Conservation (phyloP, 2,888 invertebrate species). For the Enchytraeus crypticus region DNA sequence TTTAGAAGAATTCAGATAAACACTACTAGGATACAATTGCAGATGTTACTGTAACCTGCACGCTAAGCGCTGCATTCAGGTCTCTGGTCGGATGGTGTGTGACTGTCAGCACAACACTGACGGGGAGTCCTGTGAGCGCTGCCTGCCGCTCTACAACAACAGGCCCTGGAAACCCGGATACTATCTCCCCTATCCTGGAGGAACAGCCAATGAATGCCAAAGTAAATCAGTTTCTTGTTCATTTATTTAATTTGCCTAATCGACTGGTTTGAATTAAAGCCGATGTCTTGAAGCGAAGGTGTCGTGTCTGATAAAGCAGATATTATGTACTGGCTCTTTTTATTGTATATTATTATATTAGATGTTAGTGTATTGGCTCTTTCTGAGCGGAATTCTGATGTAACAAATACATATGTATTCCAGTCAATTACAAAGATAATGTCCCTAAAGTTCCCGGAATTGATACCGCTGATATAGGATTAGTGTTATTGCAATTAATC, state of each 20-base stretch:
- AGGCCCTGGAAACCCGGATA: constrained; percentile 31
- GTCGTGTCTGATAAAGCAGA: too few relatives aligned
- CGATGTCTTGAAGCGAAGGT: background rate
- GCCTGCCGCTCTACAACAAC: constrained; percentile 34
- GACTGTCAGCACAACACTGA: constrained; percentile 34
- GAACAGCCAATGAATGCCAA: constrained; percentile 32
- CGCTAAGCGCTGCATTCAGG: constrained; percentile 26
- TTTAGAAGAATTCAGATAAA: too few relatives aligned
- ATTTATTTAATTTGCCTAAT: background rate
- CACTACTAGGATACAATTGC: too few relatives aligned
- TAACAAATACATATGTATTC: too few relatives aligned
- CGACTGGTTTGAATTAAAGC: background rate
- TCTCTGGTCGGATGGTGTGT: constrained; percentile 23
- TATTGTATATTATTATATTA: too few relatives aligned
- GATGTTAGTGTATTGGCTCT: too few relatives aligned
- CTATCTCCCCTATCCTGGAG: constrained; percentile 29
- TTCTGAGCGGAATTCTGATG: too few relatives aligned
- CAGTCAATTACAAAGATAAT: too few relatives aligned
- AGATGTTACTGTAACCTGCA: constrained; percentile 37
- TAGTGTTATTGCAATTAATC: too few relatives aligned
- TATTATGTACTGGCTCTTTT: too few relatives aligned
- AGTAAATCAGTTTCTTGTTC: constrained; percentile 20
- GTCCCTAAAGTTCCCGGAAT: too few relatives aligned
- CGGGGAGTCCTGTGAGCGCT: constrained; percentile 33
- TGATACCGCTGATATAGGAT: too few relatives aligned